Percentiles rank a stretch among this genome's conserved stretches.
These are phyloP conservation scores for Druon quercuslanigerum DNA, from an alignment of 1,140 invertebrate genomes.

Conservation along the genomic window DNA sequence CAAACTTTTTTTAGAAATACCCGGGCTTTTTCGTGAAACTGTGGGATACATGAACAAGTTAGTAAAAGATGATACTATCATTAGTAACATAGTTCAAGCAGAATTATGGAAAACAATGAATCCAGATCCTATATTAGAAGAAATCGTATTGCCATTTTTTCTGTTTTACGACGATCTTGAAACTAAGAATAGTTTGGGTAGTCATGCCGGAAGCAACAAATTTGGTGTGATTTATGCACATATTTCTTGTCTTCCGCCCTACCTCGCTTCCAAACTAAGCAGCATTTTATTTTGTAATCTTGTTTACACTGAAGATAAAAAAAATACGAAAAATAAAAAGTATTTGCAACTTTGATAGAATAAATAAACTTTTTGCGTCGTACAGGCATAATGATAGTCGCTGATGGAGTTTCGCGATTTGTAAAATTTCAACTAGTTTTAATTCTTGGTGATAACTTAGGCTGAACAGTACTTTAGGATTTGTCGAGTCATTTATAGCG, in stretches of 20 bases:
- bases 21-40: too few relatives aligned
- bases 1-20: too few relatives aligned
- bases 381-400: background rate
- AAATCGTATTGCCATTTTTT: constrained; percentile 43
- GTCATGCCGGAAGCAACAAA: background rate
- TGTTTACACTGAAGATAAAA: background rate
- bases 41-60: too few relatives aligned
- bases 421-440: background rate
- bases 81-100: too few relatives aligned
- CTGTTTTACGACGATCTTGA: constrained; percentile 32
- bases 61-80: too few relatives aligned
- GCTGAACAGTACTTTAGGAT: background rate
- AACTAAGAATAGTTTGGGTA: background rate
- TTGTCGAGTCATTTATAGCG: background rate
- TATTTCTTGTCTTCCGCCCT: background rate
- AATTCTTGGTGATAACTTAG: background rate
- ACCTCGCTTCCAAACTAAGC: background rate
- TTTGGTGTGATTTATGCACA: background rate
- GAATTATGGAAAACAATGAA: too few relatives aligned
- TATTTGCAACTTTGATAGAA: background rate
- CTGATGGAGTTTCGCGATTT: too few relatives aligned
- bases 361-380: background rate
- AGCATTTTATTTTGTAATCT: background rate
- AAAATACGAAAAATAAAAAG: background rate
- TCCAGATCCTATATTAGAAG: too few relatives aligned